Conservation (phyloP, 1,140 invertebrate species). For the Heliothis virescens region DNA sequence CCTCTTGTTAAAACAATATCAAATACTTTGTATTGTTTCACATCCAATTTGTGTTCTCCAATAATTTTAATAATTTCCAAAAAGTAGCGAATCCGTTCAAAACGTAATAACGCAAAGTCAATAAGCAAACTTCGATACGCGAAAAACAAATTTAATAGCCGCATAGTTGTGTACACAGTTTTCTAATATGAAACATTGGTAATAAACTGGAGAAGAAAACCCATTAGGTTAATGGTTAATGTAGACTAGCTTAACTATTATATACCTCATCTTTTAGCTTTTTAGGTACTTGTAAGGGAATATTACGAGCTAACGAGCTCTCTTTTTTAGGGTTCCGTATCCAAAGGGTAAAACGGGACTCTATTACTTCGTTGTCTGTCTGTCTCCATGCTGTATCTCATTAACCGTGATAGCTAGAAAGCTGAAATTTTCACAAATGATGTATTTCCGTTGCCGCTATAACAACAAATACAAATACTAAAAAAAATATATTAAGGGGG, state of each 20-base stretch:
- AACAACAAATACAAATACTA: too few species aligned
- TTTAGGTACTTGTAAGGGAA: too few species aligned
- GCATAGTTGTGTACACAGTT: neutral
- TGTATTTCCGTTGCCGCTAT: too few species aligned
- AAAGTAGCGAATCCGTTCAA: neutral
- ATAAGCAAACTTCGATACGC: conserved; percentile 1
- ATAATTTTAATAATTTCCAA: neutral
- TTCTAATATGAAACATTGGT: neutral
- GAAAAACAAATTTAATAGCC: neutral
- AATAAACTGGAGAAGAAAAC: neutral
- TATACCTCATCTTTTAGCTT: too few species aligned
- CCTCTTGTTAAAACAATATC: neutral
- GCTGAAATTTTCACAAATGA: too few species aligned
- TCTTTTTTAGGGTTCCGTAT: too few species aligned
- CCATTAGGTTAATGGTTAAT: neutral
- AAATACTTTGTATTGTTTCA: neutral
- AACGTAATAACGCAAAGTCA: neutral
- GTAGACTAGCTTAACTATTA: neutral
- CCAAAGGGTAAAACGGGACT: too few species aligned
- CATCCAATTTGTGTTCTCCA: neutral
- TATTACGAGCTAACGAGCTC: too few species aligned
- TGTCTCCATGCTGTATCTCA: too few species aligned
- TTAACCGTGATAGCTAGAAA: too few species aligned
- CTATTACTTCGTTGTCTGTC: too few species aligned
- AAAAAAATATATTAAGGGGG: too few species aligned